Percentiles rank a stretch among this genome's conserved stretches.
Conservation (phyloP, 2,797 vertebrate species). For the Megaceryle alcyon region DNA sequence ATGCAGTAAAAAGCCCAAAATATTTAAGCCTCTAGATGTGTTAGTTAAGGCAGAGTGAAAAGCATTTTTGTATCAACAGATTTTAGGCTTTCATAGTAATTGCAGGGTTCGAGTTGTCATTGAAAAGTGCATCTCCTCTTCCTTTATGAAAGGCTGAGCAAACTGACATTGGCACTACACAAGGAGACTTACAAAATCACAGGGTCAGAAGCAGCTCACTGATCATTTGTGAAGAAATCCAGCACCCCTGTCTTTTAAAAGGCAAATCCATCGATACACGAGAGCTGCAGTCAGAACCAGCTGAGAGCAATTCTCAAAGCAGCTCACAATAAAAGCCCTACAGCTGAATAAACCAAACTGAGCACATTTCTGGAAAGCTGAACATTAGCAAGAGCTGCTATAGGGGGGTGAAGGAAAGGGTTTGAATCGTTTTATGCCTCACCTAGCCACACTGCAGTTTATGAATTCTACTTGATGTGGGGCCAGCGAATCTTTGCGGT, state of each 20-base stretch:
- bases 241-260: background rate
- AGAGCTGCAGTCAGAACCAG: background rate
- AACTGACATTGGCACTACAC: background rate
- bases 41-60: background rate
- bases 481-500: background rate
- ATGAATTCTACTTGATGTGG: background rate
- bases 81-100: background rate
- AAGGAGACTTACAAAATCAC: background rate
- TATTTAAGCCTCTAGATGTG: background rate
- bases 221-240: background rate
- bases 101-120: background rate
- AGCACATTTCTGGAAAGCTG: background rate
- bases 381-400: background rate
- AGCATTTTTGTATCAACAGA: background rate
- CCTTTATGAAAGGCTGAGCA: background rate
- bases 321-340: background rate
- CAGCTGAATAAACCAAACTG: background rate
- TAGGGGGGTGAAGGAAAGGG: background rate
- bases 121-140: background rate
- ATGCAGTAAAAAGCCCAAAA: background rate
- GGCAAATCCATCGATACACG: accelerated
- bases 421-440: background rate
- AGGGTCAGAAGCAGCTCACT: background rate
- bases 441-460: background rate
- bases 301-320: background rate